These are phyloP conservation scores for Tupiocoris notatus DNA, from an alignment of 2,888 invertebrate species.

Conservation along the genomic window DNA sequence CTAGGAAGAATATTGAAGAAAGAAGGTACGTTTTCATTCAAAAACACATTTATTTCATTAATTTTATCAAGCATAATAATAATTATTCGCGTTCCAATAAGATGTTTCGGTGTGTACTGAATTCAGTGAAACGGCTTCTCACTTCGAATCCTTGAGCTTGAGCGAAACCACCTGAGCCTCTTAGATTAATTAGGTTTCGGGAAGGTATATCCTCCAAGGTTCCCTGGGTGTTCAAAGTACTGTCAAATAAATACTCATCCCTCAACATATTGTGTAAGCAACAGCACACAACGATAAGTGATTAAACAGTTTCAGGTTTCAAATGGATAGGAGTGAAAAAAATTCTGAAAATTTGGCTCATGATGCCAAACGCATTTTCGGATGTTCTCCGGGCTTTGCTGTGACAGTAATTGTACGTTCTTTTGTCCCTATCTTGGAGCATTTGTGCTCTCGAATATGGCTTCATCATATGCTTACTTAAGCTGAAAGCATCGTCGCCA, in stretches of 20 bases:
- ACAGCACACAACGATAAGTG: constrained; percentile 20
- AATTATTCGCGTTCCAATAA: neutral
- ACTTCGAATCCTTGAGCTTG: constrained; percentile 7
- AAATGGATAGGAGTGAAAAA: constrained; percentile 19
- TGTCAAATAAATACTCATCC: constrained; percentile 13
- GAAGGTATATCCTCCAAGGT: constrained; percentile 27
- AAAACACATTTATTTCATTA: constrained; percentile 5
- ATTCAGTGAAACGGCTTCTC: constrained; percentile 16
- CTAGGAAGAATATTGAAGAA: constrained; percentile 4
- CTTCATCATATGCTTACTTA: constrained; percentile 18
- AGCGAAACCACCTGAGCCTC: constrained; percentile 18
- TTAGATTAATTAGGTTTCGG: constrained; percentile 17
- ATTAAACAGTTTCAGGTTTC: constrained; percentile 8
- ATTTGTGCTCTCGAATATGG: constrained; percentile 31
- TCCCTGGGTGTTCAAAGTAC: neutral
- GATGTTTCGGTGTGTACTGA: constrained; percentile 7
- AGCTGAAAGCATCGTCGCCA: constrained; percentile 21
- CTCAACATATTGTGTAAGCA: constrained; percentile 27
- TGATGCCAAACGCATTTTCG: constrained; percentile 25
- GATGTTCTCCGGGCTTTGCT: constrained; percentile 15
- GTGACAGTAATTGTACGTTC: constrained; percentile 3
- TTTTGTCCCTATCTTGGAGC: neutral
- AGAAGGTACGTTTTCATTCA: constrained; percentile 21
- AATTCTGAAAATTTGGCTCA: constrained; percentile 13
- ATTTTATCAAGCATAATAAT: constrained; percentile 3